Evolutionary conservation across 1,140 invertebrate species (phyloP).

Genomic region (Probaryconus sp.): DNA sequence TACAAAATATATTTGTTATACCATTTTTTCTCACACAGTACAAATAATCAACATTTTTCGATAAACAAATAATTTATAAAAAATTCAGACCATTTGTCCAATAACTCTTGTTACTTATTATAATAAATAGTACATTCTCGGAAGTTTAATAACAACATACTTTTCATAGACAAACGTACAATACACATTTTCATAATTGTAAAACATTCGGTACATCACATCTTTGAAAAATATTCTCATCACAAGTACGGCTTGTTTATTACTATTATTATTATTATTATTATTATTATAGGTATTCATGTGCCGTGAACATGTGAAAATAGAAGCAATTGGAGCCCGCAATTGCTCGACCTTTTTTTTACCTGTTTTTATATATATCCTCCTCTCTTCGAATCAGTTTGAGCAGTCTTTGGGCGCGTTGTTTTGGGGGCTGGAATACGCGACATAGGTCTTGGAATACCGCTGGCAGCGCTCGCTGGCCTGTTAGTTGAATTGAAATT

Average conservation of each 20-base stretch:
- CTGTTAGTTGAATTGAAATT: slow-evolving; percentile 65
- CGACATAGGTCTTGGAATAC: slow-evolving; percentile 75
- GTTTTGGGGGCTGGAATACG: slow-evolving; percentile 71
- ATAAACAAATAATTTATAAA: slow-evolving; percentile 26
- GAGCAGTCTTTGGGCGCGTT: slow-evolving; percentile 60
- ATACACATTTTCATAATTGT: slow-evolving; percentile 2
- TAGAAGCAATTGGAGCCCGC: no score
- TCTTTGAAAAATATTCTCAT: slow-evolving; percentile 29
- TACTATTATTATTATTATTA: neutral
- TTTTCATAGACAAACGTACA: slow-evolving; percentile 1
- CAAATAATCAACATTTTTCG: slow-evolving; percentile 18
- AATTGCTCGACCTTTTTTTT: no score
- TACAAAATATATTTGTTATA: slow-evolving; percentile 8
- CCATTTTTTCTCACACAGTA: slow-evolving; percentile 3
- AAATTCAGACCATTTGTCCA: neutral
- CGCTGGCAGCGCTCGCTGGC: slow-evolving; percentile 64
- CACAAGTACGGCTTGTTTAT: neutral
- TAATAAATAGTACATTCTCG: slow-evolving; percentile 33
- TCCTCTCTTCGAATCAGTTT: slow-evolving; percentile 40
- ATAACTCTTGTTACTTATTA: slow-evolving; percentile 8
- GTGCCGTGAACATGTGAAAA: no score
- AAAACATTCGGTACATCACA: slow-evolving; percentile 17
- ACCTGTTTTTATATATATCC: no score
- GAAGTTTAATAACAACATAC: slow-evolving; percentile 16
- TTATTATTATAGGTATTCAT: no score